Evolutionary conservation across 1,140 invertebrate genomes (phyloP), one percentile per base, ranked within the genome.

Genomic region (Leptopilina clavipes): DNA sequence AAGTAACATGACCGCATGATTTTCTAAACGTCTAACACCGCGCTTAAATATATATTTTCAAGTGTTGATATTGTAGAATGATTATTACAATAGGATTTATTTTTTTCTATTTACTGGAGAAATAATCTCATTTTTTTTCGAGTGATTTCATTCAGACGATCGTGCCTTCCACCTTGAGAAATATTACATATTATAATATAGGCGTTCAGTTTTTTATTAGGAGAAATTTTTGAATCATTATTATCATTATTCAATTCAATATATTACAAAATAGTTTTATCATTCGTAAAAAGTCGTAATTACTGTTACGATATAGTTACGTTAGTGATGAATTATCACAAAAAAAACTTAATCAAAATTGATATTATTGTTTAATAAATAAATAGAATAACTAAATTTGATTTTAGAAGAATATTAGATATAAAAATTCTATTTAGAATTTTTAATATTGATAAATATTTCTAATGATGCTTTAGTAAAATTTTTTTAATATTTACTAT

Each of bases 1-100:
- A 65, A 65, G 59, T 65, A 65, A 65, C 59, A 65, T 65, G 25
- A 65, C 59, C 22, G 25, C 59, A 65, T 65, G 59, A 65, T 65
- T 65, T 65, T n/a, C 59, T 65, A 65, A 65, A 65, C 3, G 18
- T 22, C 25, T 1, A 65, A 65, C 22, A 31, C 25, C 25, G 25
- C 12, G 25, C 25, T n/a, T 59, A 59, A 11, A 65, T 65, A 40
- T 6, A 5, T 7, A 2, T 40, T 40, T 65, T 31, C 59, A 65
- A 31, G 19, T 65, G 59, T 22, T 65, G 3, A 65, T 59, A 19
- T 59, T 22, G 19, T 59, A 59, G 18, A 22, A 22, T 65, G 22
- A 65, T 65, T 65, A 65, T 65, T 65, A 65, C 59, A 65, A 65
- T 65, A 22, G 22, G 6, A 40, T 40, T 40, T 40, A 31, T 40